Evolutionary conservation across 1,140 invertebrate species (phyloP), one percentile per base, ranked within the genome.

Genomic region (Eriocheir sinensis): DNA sequence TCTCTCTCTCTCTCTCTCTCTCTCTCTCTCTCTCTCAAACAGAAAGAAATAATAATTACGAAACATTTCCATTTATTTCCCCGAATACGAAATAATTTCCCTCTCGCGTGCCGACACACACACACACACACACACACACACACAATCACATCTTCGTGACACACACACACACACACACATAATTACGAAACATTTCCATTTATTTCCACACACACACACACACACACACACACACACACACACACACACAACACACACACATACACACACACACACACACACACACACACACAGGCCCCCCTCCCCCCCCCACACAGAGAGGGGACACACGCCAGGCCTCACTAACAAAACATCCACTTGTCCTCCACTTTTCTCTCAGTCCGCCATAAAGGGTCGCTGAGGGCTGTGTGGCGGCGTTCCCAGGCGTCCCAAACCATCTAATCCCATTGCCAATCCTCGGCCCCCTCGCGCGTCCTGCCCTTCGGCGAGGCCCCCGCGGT

Each of bases 391-490:
- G 48, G 44, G 34, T 41, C 9, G 53, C 89, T n/a, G 72, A 79
- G 38, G 89, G 32, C n/a, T n/a, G 27, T 83, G 34, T 48, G n/a
- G n/a, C 30, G n/a, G 72, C 27, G 27, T 48, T 83, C 79, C 91
- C 91, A 83, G 79, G 38, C 91, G 27, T 89, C 88, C 44, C 41
- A 72, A 90, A 90, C 91, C 72, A 53, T 85, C 91, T 92, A 93
- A 93, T 93, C 81, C 91, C 91, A 85, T 86, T 93, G 81, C 81
- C 91, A 93, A 93, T 93, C 80, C 91, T 53, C 80, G 80, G 79
- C 32, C 41, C 36, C 36, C 80, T 93, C 91, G 32, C 40, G 60
- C 21, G 80, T 79, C 79, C 44, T n/a, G 32, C 36, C 38, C 34
- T 34, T 30, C 34, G n/a, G 21, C 60, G 32, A 81, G 80, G 8